Percentiles rank a stretch among this genome's conserved stretches.
phyloP scores from a whole-genome alignment of 1,140 invertebrate genomes.

The Bactericera cockerelli region DNA sequence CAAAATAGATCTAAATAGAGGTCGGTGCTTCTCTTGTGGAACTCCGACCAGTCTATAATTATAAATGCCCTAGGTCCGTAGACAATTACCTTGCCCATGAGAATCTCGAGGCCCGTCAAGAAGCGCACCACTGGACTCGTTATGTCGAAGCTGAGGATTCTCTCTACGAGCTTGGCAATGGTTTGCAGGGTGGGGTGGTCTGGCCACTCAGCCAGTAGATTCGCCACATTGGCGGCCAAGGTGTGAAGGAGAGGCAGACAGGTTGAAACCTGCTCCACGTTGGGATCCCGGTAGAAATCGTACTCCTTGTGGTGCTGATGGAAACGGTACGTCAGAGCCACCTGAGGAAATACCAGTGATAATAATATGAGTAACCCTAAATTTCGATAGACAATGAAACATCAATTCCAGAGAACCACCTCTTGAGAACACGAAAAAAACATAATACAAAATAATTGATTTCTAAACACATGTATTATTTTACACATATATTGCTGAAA shows the following conservation, averaged over 20 bases:
- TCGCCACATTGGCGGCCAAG: constrained; percentile 42
- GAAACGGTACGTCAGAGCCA: background rate
- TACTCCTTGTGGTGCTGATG: constrained; percentile 23
- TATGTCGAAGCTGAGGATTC: constrained; percentile 63
- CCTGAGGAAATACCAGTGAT: too few species aligned
- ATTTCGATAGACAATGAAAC: too few species aligned
- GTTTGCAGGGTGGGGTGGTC: constrained; percentile 74
- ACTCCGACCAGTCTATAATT: too few species aligned
- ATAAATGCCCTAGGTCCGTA: too few species aligned
- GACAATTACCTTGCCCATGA: constrained; percentile 61
- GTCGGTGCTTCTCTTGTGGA: too few species aligned
- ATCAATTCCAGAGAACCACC: too few species aligned
- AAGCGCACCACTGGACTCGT: constrained; percentile 72
- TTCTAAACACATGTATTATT: too few species aligned
- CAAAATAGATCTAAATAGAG: too few species aligned
- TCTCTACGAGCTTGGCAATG: constrained; percentile 49
- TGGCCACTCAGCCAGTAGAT: constrained; percentile 68
- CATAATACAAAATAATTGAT: too few species aligned
- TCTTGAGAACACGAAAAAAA: too few species aligned
- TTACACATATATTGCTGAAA: too few species aligned
- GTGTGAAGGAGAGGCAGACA: constrained; percentile 49
- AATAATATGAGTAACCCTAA: too few species aligned
- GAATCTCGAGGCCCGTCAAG: constrained; percentile 74
- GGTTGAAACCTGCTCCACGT: constrained; percentile 56
- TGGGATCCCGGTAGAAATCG: constrained; percentile 78